Evolutionary conservation across 2,888 invertebrate genomes (phyloP), one percentile per base, ranked within the genome.

Genomic region (Limnephilus lunatus): DNA sequence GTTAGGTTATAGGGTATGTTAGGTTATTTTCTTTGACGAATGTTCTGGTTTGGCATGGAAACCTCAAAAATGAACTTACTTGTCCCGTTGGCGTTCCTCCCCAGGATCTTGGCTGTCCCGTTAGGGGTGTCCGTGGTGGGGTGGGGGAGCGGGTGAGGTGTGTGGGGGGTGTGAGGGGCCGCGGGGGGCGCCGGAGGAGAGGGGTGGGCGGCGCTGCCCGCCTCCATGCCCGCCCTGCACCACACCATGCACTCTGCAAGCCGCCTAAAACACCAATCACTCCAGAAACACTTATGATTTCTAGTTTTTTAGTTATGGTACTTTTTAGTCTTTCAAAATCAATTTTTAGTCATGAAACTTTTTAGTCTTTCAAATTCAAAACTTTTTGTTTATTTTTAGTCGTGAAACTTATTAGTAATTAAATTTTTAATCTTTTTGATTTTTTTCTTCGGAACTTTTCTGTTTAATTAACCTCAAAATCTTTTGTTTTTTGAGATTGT

Each of bases 61-160:
- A 83, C 9, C 25, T 0, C 1, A 44, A 44, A 86, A 86, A 86
- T 95, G 95, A 95, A 96, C 97, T 96, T 95, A 97, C 97, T 96
- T 95, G 97, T 97, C 94, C 97, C 97, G 95, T 97, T 97, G 95
- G 97, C 96, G 95, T 97, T 97, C 94, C 97, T 96, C 94, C 97
- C 97, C 95, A 97, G 96, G 94, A 97, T 96, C 95, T 97, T 97
- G 95, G 96, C 96, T 95, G 96, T 96, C 94, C 96, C 96, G 94
- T 96, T 96, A 83, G 95, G 95, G 93, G 95, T 95, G 94, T 96
- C 96, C 94, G 68, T 53, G 53, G 0, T 53, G 53, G 53, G 53
- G 83, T 31, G n/a, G 90, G 81, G 48, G 25, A 19, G 48, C 83
- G 39, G 88, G 87, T 31, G n/a, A 87, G 53, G 48, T 85, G 85